Evolutionary conservation across 2,113 vertebrate species (phyloP).

Genomic region (Regulus satrapa): DNA sequence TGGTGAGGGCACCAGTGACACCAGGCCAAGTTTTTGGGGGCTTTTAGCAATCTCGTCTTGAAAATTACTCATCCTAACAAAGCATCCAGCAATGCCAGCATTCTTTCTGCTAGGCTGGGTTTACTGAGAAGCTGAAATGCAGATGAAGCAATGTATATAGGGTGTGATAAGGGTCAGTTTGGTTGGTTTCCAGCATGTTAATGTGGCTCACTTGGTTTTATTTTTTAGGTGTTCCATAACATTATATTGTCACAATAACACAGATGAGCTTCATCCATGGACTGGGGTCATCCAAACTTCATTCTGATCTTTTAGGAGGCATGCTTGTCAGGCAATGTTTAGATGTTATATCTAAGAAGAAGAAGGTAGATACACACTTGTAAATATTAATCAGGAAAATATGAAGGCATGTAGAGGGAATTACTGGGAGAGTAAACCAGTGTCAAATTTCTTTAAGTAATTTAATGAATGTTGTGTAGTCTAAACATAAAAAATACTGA

Average conservation of each 20-base stretch:
- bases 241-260: neutral
- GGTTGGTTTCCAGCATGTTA: neutral
- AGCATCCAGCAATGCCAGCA: neutral
- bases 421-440: neutral
- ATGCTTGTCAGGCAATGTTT: neutral
- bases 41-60: neutral
- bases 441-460: conserved; percentile 44
- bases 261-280: neutral
- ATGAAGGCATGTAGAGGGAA: neutral
- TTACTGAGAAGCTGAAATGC: neutral
- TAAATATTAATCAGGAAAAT: conserved; percentile 2
- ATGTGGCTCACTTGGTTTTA: neutral
- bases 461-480: conserved; percentile 13
- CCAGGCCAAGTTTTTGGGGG: neutral
- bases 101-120: neutral
- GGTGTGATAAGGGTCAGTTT: neutral
- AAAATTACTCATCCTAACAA: neutral
- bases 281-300: neutral
- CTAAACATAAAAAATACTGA: conserved; percentile 29
- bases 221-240: neutral
- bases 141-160: neutral
- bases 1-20: neutral
- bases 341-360: conserved; percentile 31
- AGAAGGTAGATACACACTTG: neutral
- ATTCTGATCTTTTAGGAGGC: neutral